Evolutionary conservation across 2,888 invertebrate species (phyloP).

Genomic region (Loripinus fragilis): DNA sequence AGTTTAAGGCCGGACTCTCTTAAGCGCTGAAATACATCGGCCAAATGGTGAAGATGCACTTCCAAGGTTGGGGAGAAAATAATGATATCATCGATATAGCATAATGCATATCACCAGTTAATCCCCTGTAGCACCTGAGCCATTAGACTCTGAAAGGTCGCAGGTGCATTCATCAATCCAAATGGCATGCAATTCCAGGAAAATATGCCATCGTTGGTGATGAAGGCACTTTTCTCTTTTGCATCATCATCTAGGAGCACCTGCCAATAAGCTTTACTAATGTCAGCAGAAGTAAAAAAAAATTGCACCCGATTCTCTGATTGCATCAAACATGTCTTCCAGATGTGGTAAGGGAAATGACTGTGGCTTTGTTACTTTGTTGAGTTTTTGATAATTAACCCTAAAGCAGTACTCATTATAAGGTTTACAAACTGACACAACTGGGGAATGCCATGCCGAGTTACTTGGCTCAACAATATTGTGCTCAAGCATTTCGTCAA

Average conservation of each 20-base stretch:
- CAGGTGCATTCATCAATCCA: not conserved
- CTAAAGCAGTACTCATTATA: conserved; percentile 11
- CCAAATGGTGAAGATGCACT: conserved; percentile 35
- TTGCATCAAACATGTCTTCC: conserved; percentile 40
- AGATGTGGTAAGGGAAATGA: conserved; percentile 30
- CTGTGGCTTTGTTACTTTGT: conserved; percentile 25
- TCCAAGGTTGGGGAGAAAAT: conserved; percentile 25
- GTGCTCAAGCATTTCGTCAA: conserved; percentile 22
- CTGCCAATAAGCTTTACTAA: conserved; percentile 31
- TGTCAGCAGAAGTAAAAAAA: conserved; percentile 29
- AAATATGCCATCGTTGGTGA: conserved; percentile 29
- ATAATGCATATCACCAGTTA: not conserved
- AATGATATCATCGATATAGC: not conserved
- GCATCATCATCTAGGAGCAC: conserved; percentile 34
- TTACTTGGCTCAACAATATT: conserved; percentile 27
- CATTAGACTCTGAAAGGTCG: conserved; percentile 8
- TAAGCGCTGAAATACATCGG: conserved; percentile 35
- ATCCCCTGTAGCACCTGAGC: not conserved
- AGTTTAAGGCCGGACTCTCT: conserved; percentile 34
- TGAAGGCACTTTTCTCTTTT: conserved; percentile 28
- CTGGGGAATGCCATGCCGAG: conserved; percentile 6
- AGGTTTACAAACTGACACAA: conserved; percentile 26
- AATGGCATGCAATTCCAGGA: not conserved
- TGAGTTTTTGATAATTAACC: conserved; percentile 29
- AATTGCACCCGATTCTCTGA: conserved; percentile 27